Base-by-base conservation (phyloP, 2,113 vertebrate species). In the Oxyura jamaicensis region DNA sequence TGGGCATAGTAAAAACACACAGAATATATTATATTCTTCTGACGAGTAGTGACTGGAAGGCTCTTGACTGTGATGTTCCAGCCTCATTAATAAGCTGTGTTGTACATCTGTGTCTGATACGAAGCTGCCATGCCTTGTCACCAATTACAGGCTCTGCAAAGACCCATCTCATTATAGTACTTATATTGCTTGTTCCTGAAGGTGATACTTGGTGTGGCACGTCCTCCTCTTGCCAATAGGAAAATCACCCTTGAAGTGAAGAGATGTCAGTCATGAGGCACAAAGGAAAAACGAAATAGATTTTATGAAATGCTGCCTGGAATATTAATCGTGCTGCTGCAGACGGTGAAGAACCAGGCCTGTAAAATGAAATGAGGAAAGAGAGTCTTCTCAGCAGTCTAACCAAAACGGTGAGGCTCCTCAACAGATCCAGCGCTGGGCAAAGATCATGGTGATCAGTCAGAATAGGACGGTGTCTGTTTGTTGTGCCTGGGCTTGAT, bases 141-240 rank as follows among this genome's bases (percentile, higher is more conserved):
- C 97, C 97, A 98, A 98, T 98, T 98, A 98, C 67, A 97, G 95
- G 90, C 84, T 97, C 92, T 97, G 97, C 96, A 98, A 98, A 98
- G 96, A 97, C 96, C 96, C 78, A 78, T 96, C 97, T 98, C 97
- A 98, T 98, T 98, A 98, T 74, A 91, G 90, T 91, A 96, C 97
- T 97, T 97, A 96, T 62, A 97, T 83, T 93, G 62, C 97, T 97
- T 97, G 87, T 92, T 98, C 91, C 94, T 97, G 95, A 97, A 97
- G 97, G 84, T 97, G 95, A 97, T 95, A 89, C 84, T 96, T 96
- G 93, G 93, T 97, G 88, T 96, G 93, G 82, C 91, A 97, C n/a
- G 52, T 97, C 93, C 95, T 95, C 93, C 83, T 96, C 93, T 97
- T 98, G 91, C 95, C 95, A 96, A 94, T 86, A 96, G 83, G 72